Evolutionary conservation across 2,888 invertebrate genomes (phyloP).

Genomic region (Ormyrus nitidulus): DNA sequence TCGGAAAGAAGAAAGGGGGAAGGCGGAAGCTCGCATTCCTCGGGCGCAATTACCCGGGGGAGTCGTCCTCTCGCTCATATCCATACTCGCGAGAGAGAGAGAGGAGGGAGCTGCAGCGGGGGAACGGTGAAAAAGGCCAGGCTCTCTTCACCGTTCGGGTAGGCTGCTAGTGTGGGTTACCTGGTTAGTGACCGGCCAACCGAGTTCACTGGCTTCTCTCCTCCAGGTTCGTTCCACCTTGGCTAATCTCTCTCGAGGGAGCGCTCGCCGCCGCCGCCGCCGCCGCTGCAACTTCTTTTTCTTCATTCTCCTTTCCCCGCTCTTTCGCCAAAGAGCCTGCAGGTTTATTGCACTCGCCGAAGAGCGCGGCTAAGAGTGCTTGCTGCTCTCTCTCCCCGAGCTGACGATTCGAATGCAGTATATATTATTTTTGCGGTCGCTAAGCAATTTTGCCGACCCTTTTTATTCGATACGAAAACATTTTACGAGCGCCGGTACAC

Average conservation of each 20-base stretch:
- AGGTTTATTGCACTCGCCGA: too few relatives aligned
- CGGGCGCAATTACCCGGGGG: slow-evolving; percentile 60
- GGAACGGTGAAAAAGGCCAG: slow-evolving; percentile 42
- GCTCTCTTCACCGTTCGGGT: slow-evolving; percentile 69
- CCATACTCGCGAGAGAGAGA: slow-evolving; percentile 53
- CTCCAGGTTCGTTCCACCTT: slow-evolving; percentile 74
- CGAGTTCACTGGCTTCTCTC: slow-evolving; percentile 75
- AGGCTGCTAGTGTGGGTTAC: slow-evolving; percentile 74
- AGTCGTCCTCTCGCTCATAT: not conserved
- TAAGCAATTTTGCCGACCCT: too few relatives aligned
- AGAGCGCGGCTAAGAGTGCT: too few relatives aligned
- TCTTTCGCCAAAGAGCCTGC: not conserved
- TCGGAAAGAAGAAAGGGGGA: not conserved
- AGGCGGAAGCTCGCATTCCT: slow-evolving; percentile 43
- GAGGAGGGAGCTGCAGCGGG: not conserved
- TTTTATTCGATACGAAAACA: too few relatives aligned
- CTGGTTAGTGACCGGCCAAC: slow-evolving; percentile 76
- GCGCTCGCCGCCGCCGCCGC: not conserved
- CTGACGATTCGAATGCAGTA: too few relatives aligned
- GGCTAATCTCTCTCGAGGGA: slow-evolving; percentile 59
- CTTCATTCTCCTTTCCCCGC: slow-evolving; percentile 16
- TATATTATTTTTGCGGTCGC: too few relatives aligned
- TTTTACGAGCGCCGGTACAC: too few relatives aligned
- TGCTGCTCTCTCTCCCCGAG: too few relatives aligned
- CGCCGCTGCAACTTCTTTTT: slow-evolving; percentile 36